A percentile compares a stretch with the other conserved stretches of the same genome.
These are phyloP conservation scores for Petrocephalus zakoni DNA, from an alignment of 2,113 vertebrate species.

Conservation along the genomic window DNA sequence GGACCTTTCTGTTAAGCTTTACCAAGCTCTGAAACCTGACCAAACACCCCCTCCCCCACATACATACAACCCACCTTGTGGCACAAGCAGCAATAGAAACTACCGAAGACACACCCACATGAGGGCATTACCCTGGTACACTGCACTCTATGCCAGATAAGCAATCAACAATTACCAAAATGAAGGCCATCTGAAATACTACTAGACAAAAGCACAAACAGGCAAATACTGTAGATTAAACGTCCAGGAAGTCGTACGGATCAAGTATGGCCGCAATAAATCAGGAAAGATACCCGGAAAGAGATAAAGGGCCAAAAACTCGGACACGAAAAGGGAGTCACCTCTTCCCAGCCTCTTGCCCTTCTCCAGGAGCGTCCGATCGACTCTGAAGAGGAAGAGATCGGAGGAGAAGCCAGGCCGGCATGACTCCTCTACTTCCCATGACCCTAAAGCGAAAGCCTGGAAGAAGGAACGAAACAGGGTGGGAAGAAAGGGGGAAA, in stretches of 20 bases:
- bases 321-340: neutral
- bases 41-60: neutral
- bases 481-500: neutral
- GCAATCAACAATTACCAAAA: neutral
- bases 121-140: neutral
- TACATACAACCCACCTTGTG: neutral
- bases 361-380: neutral
- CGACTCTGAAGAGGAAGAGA: neutral
- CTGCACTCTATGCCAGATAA: neutral
- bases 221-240: neutral
- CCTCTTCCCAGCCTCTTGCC: constrained; percentile 5
- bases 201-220: neutral
- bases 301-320: neutral
- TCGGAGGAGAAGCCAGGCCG: neutral
- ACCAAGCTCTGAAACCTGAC: neutral
- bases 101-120: neutral
- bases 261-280: neutral
- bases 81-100: neutral
- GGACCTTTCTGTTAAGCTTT: neutral
- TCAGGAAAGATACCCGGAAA: neutral
- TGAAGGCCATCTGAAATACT: neutral
- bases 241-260: neutral
- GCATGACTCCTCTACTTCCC: neutral
- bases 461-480: neutral
- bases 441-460: neutral